Conservation (phyloP, 2,888 invertebrate genomes). For the Morpho achilles region DNA sequence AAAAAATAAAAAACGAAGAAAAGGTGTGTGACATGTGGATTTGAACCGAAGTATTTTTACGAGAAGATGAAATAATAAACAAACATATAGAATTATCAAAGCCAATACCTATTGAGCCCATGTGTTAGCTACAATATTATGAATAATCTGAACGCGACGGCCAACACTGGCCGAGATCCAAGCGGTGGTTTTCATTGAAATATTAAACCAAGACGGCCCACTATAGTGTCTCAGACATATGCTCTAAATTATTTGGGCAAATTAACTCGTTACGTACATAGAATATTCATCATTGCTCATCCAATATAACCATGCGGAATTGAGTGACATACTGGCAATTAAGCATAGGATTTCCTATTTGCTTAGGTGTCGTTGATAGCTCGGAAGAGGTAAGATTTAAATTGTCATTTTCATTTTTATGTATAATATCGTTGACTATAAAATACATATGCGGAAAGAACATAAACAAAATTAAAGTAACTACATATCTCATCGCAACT, state of each 20-base stretch:
- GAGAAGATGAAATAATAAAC: too few relatives aligned
- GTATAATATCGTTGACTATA: too few relatives aligned
- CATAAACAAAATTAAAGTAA: not conserved
- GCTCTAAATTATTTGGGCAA: conserved; percentile 46
- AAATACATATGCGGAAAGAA: not conserved
- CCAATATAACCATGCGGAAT: too few relatives aligned
- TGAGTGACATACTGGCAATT: too few relatives aligned
- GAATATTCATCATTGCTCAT: not conserved
- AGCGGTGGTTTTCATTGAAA: conserved; percentile 72
- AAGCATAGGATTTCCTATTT: too few relatives aligned
- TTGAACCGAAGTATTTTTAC: too few relatives aligned
- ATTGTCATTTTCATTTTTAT: too few relatives aligned
- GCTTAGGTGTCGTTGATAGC: too few relatives aligned
- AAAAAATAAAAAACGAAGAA: too few relatives aligned
- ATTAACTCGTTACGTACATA: conserved; percentile 9
- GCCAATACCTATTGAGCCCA: not conserved
- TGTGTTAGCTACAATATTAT: conserved; percentile 28
- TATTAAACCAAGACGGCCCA: conserved; percentile 75
- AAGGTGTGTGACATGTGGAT: too few relatives aligned
- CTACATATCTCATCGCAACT: not conserved
- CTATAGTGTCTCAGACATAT: conserved; percentile 56
- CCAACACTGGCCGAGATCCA: conserved; percentile 60
- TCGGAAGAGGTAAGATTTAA: too few relatives aligned
- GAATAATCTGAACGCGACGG: conserved; percentile 32
- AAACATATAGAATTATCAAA: too few relatives aligned